phyloP scores from a whole-genome alignment of 23 tunicate genomes.

The Styela clava region DNA sequence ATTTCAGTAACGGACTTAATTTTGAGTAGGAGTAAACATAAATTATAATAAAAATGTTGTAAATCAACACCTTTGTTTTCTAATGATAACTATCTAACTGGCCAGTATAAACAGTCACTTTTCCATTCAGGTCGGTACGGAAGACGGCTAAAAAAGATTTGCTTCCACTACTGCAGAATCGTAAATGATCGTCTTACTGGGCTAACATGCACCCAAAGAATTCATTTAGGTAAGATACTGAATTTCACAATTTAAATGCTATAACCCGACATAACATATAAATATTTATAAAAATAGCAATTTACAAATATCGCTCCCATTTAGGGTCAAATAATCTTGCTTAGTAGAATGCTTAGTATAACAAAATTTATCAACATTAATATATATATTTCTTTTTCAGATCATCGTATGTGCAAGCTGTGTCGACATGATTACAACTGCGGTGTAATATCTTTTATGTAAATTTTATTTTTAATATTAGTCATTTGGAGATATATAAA shows the following conservation, averaged over 20 bases:
- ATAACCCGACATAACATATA: too few species aligned
- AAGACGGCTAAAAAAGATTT: not conserved
- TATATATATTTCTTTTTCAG: not conserved
- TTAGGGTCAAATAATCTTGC: too few species aligned
- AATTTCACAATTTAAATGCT: too few species aligned
- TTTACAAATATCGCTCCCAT: too few species aligned
- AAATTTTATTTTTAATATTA: too few species aligned
- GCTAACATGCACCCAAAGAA: not conserved
- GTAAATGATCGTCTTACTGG: not conserved
- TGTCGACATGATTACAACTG: not conserved
- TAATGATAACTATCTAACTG: not conserved
- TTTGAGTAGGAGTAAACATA: not conserved
- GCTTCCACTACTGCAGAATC: not conserved
- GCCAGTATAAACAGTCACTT: not conserved
- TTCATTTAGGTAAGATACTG: not conserved
- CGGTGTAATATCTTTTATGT: not conserved
- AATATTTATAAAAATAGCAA: too few species aligned
- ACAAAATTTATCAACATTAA: not conserved
- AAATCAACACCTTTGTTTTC: not conserved
- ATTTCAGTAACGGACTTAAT: not conserved
- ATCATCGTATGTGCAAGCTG: not conserved
- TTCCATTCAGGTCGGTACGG: not conserved
- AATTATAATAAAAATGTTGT: too few species aligned
- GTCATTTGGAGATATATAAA: not conserved
- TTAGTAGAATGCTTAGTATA: not conserved